Percentiles rank a stretch among this genome's conserved stretches.
These are phyloP conservation scores for Copsychus sechellarum DNA, from an alignment of 2,113 vertebrate species.

Conservation along the genomic window DNA sequence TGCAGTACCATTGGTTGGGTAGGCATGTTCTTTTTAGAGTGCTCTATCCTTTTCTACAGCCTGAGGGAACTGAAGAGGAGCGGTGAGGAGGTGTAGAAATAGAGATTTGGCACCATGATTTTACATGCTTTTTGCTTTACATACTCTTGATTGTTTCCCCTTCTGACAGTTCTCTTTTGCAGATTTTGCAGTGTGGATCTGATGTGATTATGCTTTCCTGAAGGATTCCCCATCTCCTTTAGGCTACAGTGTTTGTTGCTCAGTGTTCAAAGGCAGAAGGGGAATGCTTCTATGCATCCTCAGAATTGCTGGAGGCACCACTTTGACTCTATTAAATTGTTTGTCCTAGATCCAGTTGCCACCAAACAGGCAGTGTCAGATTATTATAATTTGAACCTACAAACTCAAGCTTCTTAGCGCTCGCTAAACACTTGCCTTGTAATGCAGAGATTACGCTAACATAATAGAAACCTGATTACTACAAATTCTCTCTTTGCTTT, in stretches of 20 bases:
- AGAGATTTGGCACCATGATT: not conserved
- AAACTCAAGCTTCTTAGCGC: not conserved
- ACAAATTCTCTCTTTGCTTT: slow-evolving; percentile 47
- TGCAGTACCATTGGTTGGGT: not conserved
- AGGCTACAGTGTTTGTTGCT: not conserved
- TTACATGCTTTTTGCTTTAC: slow-evolving; percentile 7
- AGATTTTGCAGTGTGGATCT: not conserved
- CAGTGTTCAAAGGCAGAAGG: not conserved
- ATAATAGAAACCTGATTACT: slow-evolving; percentile 6
- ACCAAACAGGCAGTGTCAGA: not conserved
- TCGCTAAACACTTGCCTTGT: not conserved
- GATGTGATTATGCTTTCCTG: not conserved
- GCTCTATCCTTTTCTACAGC: not conserved
- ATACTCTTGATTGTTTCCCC: not conserved
- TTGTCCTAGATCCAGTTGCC: not conserved
- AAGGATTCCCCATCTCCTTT: slow-evolving; percentile 11
- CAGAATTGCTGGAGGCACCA: not conserved
- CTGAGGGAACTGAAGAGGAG: not conserved
- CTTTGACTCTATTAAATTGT: not conserved
- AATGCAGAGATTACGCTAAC: not conserved
- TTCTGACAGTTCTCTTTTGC: not conserved
- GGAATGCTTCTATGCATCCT: not conserved
- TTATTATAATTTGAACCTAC: not conserved
- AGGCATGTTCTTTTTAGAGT: not conserved
- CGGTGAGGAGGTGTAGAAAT: not conserved